phyloP scores from a whole-genome alignment of 2,113 vertebrate species.

The Ptychochromis oligacanthus region DNA sequence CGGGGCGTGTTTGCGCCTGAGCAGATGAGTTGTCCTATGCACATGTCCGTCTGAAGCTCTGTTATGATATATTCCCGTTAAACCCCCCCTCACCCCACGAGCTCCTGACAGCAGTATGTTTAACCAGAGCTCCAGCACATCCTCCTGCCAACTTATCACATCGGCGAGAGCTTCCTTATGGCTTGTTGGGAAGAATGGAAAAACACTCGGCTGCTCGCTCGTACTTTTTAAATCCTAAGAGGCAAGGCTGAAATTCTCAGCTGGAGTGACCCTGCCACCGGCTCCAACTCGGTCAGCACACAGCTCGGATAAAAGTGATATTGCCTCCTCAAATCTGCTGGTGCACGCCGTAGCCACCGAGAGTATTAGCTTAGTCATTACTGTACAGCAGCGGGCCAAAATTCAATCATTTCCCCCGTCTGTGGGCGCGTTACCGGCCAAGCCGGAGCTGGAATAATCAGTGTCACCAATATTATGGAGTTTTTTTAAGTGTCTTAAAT shows the following conservation, averaged over 20 bases:
- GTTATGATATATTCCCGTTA: constrained; percentile 10
- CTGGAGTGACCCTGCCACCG: no score
- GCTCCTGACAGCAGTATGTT: background rate
- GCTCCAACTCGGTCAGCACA: background rate
- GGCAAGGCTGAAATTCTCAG: background rate
- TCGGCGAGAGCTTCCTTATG: background rate
- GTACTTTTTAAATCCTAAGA: background rate
- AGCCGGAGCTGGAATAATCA: background rate
- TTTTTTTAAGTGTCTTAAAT: background rate
- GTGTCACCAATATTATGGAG: background rate
- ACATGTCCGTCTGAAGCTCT: constrained; percentile 11
- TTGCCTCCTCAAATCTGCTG: background rate
- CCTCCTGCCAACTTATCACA: background rate
- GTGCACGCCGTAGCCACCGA: constrained; percentile 18
- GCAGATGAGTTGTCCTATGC: constrained; percentile 23
- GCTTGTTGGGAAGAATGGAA: background rate
- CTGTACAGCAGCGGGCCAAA: background rate
- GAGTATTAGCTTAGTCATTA: constrained; percentile 68
- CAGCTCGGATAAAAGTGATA: background rate
- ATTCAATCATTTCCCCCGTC: background rate
- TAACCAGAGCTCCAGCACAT: background rate
- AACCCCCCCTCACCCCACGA: background rate
- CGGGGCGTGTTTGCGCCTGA: constrained; percentile 66
- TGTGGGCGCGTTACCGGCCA: background rate
- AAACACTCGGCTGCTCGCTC: background rate